Evolutionary conservation across 1,140 invertebrate species (phyloP), one percentile per base, ranked within the genome.

Genomic region (Rhynchophorus ferrugineus): DNA sequence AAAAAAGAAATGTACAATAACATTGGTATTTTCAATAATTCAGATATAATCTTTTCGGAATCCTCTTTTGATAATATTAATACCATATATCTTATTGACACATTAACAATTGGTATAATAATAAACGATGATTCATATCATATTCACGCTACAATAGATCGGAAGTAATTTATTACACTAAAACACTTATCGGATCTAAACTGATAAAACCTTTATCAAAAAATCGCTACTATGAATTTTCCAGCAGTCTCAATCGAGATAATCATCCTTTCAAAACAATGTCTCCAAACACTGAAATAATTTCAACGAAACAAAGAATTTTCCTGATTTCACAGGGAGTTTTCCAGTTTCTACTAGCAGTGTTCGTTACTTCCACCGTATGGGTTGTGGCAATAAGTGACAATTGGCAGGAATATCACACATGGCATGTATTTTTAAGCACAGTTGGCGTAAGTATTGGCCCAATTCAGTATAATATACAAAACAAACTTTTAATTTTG

Each of bases 371-470:
- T 19, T 53, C 42, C 6, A 53, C 50, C 14, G 22, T 53, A 37
- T 53, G 50, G 50, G 16, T 53, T 22, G 35, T 53, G 50, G 50
- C 50, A 9, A 43, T 43, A 14, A 45, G 33, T 19, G 5, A 36
- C 16, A 20, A 39, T 34, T 53, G 50, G 50, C 11, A 33, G 2
- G 1, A 5, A 29, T 9, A 38, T 9, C 34, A 38, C 14, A 53
- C 50, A n/a, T 53, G 50, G 50, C 50, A 53, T 45, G 29, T 53
- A 16, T 53, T 53, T 39, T 29, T 53, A 19, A 11, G 19, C 34
- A 53, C 42, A 21, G 24, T 38, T 24, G 50, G 50, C 42, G 50
- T 53, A 53, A 53, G 50, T 35, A 18, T n/a, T 21, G 5, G 37
- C 13, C 37, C 37, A 38, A 38, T 14, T 38, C 37, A 38, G 13